Evolutionary conservation across 1,140 invertebrate genomes (phyloP).

Genomic region (Agraylea sexmaculata): DNA sequence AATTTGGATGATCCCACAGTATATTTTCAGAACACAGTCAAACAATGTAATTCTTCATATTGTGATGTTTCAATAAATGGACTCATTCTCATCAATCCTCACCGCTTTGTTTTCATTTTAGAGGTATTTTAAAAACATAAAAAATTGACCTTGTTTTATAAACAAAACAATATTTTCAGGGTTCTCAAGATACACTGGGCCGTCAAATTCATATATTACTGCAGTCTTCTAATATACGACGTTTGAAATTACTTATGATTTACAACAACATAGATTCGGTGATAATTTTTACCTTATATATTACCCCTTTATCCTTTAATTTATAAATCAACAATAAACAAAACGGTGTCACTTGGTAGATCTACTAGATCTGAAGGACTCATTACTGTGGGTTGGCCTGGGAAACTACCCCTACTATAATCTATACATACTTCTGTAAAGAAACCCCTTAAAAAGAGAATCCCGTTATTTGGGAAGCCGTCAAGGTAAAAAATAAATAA

Average conservation of each 20-base stretch:
- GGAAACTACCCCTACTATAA: slow-evolving; percentile 21
- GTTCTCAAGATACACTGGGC: slow-evolving; percentile 33
- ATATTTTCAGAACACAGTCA: slow-evolving; percentile 24
- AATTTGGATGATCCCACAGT: slow-evolving; percentile 21
- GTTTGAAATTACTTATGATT: slow-evolving; percentile 24
- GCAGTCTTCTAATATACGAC: slow-evolving; percentile 20
- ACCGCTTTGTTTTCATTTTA: slow-evolving; percentile 32
- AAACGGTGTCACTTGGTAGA: too few species aligned
- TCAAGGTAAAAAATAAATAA: too few species aligned
- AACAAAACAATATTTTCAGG: slow-evolving; percentile 21
- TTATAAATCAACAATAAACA: too few species aligned
- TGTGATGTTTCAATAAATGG: slow-evolving; percentile 29
- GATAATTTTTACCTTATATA: slow-evolving; percentile 1
- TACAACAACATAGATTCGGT: slow-evolving; percentile 20
- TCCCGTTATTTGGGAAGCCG: too few species aligned
- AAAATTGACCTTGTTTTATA: slow-evolving; percentile 1
- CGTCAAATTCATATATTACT: slow-evolving; percentile 32
- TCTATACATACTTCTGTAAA: slow-evolving; percentile 11
- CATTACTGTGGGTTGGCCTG: too few species aligned
- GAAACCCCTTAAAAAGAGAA: slow-evolving; percentile 9
- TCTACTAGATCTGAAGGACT: too few species aligned
- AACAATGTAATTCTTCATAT: slow-evolving; percentile 27
- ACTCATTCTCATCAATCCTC: slow-evolving; percentile 31
- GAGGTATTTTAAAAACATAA: slow-evolving; percentile 24
- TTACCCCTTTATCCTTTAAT: too few species aligned